Evolutionary conservation across 2,888 invertebrate genomes (phyloP), one percentile per base, ranked within the genome.

Genomic region (Tetramorium bicarinatum): DNA sequence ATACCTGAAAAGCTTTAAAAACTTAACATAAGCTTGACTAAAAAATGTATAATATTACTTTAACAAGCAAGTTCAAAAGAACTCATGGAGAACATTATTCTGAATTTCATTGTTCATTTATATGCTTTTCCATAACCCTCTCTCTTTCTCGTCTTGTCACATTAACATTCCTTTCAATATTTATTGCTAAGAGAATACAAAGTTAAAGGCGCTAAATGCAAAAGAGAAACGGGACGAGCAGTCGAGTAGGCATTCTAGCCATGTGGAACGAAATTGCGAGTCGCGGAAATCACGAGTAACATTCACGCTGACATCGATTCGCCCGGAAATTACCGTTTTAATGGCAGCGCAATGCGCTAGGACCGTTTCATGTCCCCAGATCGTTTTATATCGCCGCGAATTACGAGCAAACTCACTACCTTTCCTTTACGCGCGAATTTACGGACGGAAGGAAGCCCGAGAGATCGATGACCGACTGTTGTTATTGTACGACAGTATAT

Each of bases 331-430:
- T 77, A 72, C 25, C 18, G 59, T 59, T 80, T 72, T 80, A 80
- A 80, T 80, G 47, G 72, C 18, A 21, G 21, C 18, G 38, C 38
- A 59, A 72, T 80, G 79, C 79, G 38, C 59, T 34, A 47, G 21
- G 25, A 49, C 59, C 59, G 72, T 49, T 72, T 72, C n/a, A 72
- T 25, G 21, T 44, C 34, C 44, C 59, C 47, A 21, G 79, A 72
- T 72, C 79, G 79, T 59, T 80, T 80, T 72, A 72, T 72, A 80
- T 59, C 47, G 72, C 34, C 71, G 21, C 59, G 59, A 80, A 80
- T 72, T 80, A 72, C 79, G 47, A 72, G 59, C 21, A 21, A 47
- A 18, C 56, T 72, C 56, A 21, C 66, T 67, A n/a, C 7, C 44
- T 56, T 47, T 47, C 74, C 59, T 80, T 72, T 56, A 59, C 59